Percentiles rank a stretch among this genome's conserved stretches.
Evolutionary conservation across 2,113 vertebrate species (phyloP).

Genomic region (Myotis yumanensis): DNA sequence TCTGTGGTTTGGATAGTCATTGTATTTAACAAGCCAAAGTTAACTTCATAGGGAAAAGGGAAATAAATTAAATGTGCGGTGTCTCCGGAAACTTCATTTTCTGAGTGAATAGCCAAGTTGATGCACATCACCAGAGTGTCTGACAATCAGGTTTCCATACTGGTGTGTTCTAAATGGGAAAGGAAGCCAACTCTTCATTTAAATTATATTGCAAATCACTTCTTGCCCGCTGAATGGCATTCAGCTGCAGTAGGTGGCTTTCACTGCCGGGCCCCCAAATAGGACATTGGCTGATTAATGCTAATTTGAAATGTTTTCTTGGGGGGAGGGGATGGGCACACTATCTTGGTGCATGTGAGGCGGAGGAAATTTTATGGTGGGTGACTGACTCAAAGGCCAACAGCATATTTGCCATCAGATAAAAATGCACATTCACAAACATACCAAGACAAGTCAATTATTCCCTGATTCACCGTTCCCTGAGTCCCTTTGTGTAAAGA

Average conservation of each 20-base stretch:
- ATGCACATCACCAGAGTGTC: conserved; percentile 68
- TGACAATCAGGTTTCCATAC: conserved; percentile 77
- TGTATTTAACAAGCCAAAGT: conserved; percentile 76
- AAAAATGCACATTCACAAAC: conserved; percentile 83
- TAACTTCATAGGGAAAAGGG: conserved; percentile 70
- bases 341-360: conserved; percentile 41
- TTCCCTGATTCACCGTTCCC: conserved; percentile 81
- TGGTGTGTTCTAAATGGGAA: conserved; percentile 79
- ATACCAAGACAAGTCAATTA: conserved; percentile 80
- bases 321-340: neutral
- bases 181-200: conserved; percentile 80
- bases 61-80: conserved; percentile 75
- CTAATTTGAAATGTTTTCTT: conserved; percentile 79
- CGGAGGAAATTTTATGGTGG: conserved; percentile 72
- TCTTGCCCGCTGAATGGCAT: conserved; percentile 76
- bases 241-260: conserved; percentile 72
- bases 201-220: conserved; percentile 82
- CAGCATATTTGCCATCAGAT: conserved; percentile 81
- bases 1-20: conserved; percentile 58
- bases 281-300: conserved; percentile 75
- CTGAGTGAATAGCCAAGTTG: conserved; percentile 75
- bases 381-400: conserved; percentile 81
- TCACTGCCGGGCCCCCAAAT: conserved; percentile 58
- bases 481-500: conserved; percentile 71
- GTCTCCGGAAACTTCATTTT: conserved; percentile 79